Conservation (phyloP, 37 sponge, comb jelly and placozoan species). For the Axinella damicornis region DNA sequence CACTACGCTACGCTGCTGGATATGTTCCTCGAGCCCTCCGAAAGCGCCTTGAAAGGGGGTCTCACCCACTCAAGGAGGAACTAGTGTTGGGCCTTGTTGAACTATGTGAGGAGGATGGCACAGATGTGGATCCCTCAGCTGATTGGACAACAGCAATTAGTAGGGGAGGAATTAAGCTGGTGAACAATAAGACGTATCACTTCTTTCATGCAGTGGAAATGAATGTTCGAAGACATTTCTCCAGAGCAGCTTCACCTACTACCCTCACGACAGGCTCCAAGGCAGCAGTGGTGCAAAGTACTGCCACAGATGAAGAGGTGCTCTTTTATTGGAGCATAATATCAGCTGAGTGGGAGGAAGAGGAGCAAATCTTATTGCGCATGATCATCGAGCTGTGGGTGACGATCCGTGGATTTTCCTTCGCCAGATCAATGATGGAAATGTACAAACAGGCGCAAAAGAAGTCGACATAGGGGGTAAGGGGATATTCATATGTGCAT, state of each 20-base stretch:
- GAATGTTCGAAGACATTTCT: neutral
- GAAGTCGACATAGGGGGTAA: too few species aligned
- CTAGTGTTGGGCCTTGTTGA: neutral
- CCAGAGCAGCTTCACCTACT: too few species aligned
- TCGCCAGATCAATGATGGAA: neutral
- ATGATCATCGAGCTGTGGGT: neutral
- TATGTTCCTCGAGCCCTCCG: neutral
- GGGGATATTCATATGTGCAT: too few species aligned
- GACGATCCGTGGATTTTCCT: constrained; percentile 1
- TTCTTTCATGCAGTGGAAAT: neutral
- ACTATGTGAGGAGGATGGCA: neutral
- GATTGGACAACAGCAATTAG: neutral
- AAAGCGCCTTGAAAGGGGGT: neutral
- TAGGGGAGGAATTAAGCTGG: neutral
- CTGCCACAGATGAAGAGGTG: neutral
- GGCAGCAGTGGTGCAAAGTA: neutral
- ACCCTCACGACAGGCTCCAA: neutral
- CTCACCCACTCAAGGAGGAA: constrained; percentile 1
- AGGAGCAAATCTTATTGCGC: neutral
- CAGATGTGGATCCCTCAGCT: neutral
- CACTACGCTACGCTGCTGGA: neutral
- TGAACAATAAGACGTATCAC: neutral
- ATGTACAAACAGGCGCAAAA: neutral
- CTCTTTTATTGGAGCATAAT: neutral
- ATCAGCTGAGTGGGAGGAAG: neutral